Evolutionary conservation across 2,888 invertebrate genomes (phyloP), one percentile per base, ranked within the genome.

Genomic region (Eremobia ochroleuca): DNA sequence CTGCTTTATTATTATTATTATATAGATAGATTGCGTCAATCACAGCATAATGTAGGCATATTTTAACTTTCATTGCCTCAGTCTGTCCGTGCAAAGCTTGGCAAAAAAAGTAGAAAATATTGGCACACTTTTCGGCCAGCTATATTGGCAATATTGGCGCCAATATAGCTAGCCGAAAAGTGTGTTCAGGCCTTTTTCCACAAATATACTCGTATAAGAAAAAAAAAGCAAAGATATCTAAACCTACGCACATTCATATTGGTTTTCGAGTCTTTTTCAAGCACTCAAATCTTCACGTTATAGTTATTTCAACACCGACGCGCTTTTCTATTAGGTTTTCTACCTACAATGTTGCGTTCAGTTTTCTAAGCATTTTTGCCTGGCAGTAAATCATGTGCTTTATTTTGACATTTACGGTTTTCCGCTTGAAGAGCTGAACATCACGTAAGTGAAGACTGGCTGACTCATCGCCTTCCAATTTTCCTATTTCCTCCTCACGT

Each of bases 391-490:
- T 67, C 66, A 55, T 61, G 8, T 59, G 28, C 25, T 40, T 37
- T 55, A 70, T 64, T 80, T 37, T 58, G n/a, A 58, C 46, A 28
- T 81, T 55, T 25, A 40, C 46, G 37, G 68, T 40, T 40, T 83
- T 34, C 31, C 21, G 46, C 55, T 49, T 21, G 28, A 52, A 71
- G 25, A 59, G 40, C 37, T 3, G 58, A 71, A 49, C 28, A 62
- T 61, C 46, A 40, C 58, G 49, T 40, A 40, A 69, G 37, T 46
- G 25, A 67, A 73, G 31, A 68, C 46, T 37, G 64, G 64, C 69
- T 67, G 74, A 64, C 25, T 77, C 86, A 85, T 75, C 62, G 61
- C 52, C 59, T 69, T 43, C 37, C 69, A 82, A 82, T 75, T 83
- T 66, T 66, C 58, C 61, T 37, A 25, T 55, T 73, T 62, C 37